Base-by-base conservation (phyloP, 2,797 vertebrate genomes). In the Heliangelus exortis region DNA sequence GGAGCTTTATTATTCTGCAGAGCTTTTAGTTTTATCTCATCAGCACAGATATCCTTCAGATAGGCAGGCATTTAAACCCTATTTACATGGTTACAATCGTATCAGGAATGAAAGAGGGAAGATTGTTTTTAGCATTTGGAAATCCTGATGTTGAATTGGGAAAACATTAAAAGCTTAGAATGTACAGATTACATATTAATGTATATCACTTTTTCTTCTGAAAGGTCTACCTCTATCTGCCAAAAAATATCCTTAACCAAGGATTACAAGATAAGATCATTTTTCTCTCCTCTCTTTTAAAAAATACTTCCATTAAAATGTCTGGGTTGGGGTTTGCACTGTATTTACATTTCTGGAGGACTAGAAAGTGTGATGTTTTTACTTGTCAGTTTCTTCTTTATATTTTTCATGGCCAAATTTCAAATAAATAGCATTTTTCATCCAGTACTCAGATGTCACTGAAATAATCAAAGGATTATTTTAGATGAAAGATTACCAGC, bases 401-500 rank as follows among this genome's bases (percentile, higher is more conserved):
- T 83, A 14, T 31, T 59, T 48, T 48, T 93, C 50, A 61, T 58
- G 41, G 76, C 14, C 28, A 7, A 33, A 58, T 91, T 90, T 89
- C 55, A 82, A 88, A 75, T 85, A 51, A 87, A 83, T 23, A 81
- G 16, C 3, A 13, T 34, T 89, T 84, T 50, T 50, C 43, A 57
- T 91, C 86, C 25, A 23, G 9, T 83, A 20, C 26, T 67, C 41
- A 1, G 23, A n/a, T 65, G n/a, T 75, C 45, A 63, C 5, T 59
- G 54, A 93, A 93, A 95, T 66, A 93, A 92, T 57, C 4, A 3
- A 94, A 79, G 28, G 34, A 75, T 95, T 87, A 50, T 23, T 95
- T 93, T 85, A 68, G 39, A 33, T 66, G 50, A 58, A 67, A 57
- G 47, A 66, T 47, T 74, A 93, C 29, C 43, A 69, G 34, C 50